Evolutionary conservation across 1,140 invertebrate genomes (phyloP).

Genomic region (Drosophila grimshawi): DNA sequence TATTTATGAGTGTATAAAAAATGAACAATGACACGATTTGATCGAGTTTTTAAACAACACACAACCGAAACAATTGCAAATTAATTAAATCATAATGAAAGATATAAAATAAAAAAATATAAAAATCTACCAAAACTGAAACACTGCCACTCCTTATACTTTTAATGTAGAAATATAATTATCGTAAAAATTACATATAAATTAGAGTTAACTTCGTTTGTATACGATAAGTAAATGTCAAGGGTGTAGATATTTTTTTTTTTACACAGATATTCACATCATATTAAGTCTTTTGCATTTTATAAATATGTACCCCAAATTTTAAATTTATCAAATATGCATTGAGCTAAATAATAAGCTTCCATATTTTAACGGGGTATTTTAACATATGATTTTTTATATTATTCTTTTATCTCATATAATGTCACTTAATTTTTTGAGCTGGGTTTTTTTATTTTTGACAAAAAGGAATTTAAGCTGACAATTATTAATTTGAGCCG

Average conservation of each 20-base stretch:
- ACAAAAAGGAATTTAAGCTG: slow-evolving; percentile 34
- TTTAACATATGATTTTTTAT: not conserved
- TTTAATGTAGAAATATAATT: not conserved
- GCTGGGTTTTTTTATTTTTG: not conserved
- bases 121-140: not conserved
- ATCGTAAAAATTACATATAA: too few relatives aligned
- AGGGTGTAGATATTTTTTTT: too few relatives aligned
- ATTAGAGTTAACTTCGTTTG: too few relatives aligned
- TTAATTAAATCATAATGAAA: slow-evolving; percentile 2
- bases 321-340: too few relatives aligned
- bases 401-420: not conserved
- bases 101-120: not conserved
- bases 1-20: slow-evolving; percentile 31
- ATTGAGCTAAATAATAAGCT: too few relatives aligned
- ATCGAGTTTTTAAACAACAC: slow-evolving; percentile 1
- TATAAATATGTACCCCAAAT: too few relatives aligned
- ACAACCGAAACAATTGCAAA: slow-evolving; percentile 4
- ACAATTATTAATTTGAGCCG: slow-evolving; percentile 55
- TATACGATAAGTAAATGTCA: too few relatives aligned
- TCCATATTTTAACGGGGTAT: too few relatives aligned
- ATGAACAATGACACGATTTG: slow-evolving; percentile 32
- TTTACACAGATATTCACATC: too few relatives aligned
- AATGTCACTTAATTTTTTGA: slow-evolving; percentile 18
- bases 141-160: not conserved
- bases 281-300: too few relatives aligned